Conservation (phyloP, 2,888 invertebrate species). For the Ichneumoninae sp. region DNA sequence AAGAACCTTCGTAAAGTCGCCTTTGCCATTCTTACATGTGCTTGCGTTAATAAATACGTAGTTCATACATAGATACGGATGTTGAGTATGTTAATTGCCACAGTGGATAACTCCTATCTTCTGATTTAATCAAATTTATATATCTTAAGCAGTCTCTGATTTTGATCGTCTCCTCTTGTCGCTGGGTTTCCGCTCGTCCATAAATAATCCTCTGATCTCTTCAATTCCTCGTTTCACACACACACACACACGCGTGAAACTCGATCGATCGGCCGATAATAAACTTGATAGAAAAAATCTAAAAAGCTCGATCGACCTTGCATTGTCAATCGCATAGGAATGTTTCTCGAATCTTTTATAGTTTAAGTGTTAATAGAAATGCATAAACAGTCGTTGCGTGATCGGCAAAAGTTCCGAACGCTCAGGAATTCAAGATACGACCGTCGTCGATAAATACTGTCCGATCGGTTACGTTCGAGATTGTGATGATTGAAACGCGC, state of each 20-base stretch:
- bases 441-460: slow-evolving; percentile 4
- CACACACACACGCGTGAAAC: background rate
- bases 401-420: slow-evolving; percentile 3
- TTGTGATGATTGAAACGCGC: background rate
- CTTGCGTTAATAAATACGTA: background rate
- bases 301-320: slow-evolving; percentile 19
- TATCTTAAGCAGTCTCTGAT: slow-evolving; percentile 18
- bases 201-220: background rate
- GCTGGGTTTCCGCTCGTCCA: background rate
- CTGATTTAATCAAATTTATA: slow-evolving; percentile 7
- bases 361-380: slow-evolving; percentile 23
- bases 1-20: slow-evolving; percentile 14
- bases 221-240: slow-evolving; percentile 4
- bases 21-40: background rate
- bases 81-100: slow-evolving; percentile 24
- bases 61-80: slow-evolving; percentile 14
- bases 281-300: slow-evolving; percentile 9
- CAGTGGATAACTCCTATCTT: slow-evolving; percentile 13
- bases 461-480: background rate
- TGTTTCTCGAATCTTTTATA: slow-evolving; percentile 20
- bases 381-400: slow-evolving; percentile 1
- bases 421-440: slow-evolving; percentile 4
- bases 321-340: slow-evolving; percentile 34
- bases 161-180: background rate
- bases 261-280: slow-evolving; percentile 9